Conservation (phyloP, 2,797 vertebrate species). For the Podargus strigoides region DNA sequence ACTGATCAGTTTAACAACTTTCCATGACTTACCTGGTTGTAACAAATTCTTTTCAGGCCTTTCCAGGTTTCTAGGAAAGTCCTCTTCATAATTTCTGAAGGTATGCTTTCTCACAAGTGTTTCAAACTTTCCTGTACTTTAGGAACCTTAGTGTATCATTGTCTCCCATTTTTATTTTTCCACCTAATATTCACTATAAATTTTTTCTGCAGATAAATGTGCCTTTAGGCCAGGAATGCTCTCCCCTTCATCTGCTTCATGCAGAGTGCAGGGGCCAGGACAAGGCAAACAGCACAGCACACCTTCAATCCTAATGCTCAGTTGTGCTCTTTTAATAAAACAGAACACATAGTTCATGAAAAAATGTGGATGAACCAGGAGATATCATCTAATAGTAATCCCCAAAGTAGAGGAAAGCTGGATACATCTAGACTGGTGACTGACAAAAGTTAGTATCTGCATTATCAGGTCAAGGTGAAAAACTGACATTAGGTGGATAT, state of each 20-base stretch:
- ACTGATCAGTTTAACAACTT: background rate
- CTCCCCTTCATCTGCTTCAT: background rate
- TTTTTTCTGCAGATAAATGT: background rate
- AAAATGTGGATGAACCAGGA: background rate
- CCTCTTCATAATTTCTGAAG: background rate
- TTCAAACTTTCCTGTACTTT: background rate
- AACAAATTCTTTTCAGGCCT: background rate
- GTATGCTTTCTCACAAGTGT: background rate
- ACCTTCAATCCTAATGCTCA: background rate
- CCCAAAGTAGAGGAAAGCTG: background rate
- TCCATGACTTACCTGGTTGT: background rate
- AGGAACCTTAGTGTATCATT: background rate
- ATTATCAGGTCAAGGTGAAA: background rate
- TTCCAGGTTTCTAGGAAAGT: background rate
- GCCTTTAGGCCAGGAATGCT: background rate
- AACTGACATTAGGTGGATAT: too few relatives aligned
- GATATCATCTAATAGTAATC: background rate
- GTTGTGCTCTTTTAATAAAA: background rate
- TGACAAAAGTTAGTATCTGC: rapidly evolving
- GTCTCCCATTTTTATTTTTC: background rate
- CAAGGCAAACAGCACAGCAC: background rate
- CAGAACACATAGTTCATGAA: background rate
- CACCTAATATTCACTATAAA: background rate
- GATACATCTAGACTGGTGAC: background rate
- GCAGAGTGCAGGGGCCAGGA: background rate